Base-by-base conservation (phyloP, 2,888 invertebrate genomes). In the Antheraea assamensis region DNA sequence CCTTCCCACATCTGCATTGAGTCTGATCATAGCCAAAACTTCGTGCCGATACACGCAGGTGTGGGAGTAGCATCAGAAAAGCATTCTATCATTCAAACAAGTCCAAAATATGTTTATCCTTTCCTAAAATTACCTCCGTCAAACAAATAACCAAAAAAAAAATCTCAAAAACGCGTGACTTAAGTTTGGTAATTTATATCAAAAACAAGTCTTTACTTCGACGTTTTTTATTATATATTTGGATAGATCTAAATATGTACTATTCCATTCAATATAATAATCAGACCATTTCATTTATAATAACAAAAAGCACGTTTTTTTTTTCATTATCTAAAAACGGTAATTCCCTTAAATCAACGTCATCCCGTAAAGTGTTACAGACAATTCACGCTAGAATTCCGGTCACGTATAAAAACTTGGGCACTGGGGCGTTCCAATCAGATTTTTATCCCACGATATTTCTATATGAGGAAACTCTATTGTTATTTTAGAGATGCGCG, bases 371-470 rank as follows among this genome's bases (percentile, higher is more conserved):
- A 78, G 76, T 74, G 74, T 75, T 75, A 76, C 75, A 75, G 73
- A 74, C 75, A 75, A 75, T 76, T 73, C 71, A 70, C 72, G 71
- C 47, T 61, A 17, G 71, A 68, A 80, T 78, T 78, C 77, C 49
- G 72, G 74, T 74, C 80, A 80, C 80, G 80, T 76, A 75, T 72
- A 79, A 77, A 79, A 79, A 79, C 77, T 79, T 78, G 75, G 72
- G 64, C 71, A 72, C 75, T 68, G 72, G 73, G 71, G 71, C n/a
- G 42, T 70, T 72, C 66, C 72, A 70, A 72, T 61, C 35, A 49
- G 71, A 52, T 71, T 77, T 78, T 77, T 76, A 79, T 76, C 76
- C 78, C 76, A 76, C 75, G 76, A 72, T 76, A 77, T 75, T 77
- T 79, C 49, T 52, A 31, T 15, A 76, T 76, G 76, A 80, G 76